Evolutionary conservation across 2,797 vertebrate genomes (phyloP), one percentile per base, ranked within the genome.

Genomic region (Eulemur albifrons): DNA sequence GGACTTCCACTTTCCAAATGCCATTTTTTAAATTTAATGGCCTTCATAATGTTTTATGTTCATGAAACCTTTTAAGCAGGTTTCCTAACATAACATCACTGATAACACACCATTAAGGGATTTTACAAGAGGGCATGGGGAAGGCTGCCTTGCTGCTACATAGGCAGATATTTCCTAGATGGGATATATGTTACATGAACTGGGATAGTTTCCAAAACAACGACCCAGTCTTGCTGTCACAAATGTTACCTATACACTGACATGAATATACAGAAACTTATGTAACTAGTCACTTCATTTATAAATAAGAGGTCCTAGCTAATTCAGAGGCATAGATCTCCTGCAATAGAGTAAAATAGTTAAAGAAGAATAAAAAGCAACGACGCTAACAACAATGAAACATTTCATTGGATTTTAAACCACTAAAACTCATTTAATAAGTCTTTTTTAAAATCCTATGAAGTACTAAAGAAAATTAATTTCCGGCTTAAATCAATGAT

Each of bases 11-110:
- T 77, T 94, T 94, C 65, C 45, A 89, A 93, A 67, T 38, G 72
- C 27, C 32, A 57, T 67, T 93, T 94, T 61, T 52, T 25, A 92
- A 88, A 88, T 45, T 54, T 95, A 95, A 93, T 65, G 83, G 23
- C 15, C 35, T 93, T 95, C 79, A 76, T 76, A 65, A 97, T 87
- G n/a, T 50, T 95, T 96, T 92, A 96, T 72, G 61, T 35, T 95
- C 76, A 93, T 69, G 54, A 83, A 96, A 96, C 7, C 18, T 87
- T 95, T 92, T 76, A 92, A 84, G 54, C 14, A 87, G 65, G 4
- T 96, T 95, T 89, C 69, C 83, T 95, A 81, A 93, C 40, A 35
- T 87, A 73, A 76, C 35, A 92, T 61, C 72, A 88, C n/a, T 86
- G 79, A 90, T 69, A 94, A 73, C 38, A 84, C 7, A 43, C 38